These are phyloP conservation scores for Protobothrops flavoviridis DNA, from an alignment of 2,113 vertebrate genomes.

Conservation along the genomic window DNA sequence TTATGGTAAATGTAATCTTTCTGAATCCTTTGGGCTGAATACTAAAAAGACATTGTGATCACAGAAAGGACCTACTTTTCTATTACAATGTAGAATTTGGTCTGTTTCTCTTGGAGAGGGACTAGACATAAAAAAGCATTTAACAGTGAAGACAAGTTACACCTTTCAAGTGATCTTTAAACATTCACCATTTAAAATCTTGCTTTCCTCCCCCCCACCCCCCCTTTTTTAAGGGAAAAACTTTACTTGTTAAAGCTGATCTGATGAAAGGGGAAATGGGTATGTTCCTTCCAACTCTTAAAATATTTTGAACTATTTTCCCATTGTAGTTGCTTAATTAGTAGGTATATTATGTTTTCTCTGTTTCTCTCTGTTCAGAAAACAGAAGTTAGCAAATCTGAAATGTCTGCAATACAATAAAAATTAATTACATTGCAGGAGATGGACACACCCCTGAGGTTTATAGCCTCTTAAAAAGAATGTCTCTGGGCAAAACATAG, in stretches of 20 bases:
- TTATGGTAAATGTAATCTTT: constrained; percentile 86
- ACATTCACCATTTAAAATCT: constrained; percentile 44
- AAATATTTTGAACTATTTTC: constrained; percentile 39
- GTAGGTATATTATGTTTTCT: constrained; percentile 54
- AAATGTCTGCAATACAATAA: constrained; percentile 65
- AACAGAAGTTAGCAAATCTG: constrained; percentile 57
- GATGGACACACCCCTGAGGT: constrained; percentile 59
- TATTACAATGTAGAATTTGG: constrained; percentile 74
- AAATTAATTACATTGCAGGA: constrained; percentile 63
- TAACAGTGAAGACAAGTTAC: constrained; percentile 66
- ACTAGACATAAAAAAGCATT: constrained; percentile 68
- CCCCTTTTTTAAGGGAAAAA: constrained; percentile 46
- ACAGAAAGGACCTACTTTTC: constrained; percentile 72
- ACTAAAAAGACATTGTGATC: constrained; percentile 82
- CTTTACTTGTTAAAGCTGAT: constrained; percentile 42
- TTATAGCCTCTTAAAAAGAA: constrained; percentile 50
- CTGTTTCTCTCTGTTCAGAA: constrained; percentile 55
- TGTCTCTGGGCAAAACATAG: constrained; percentile 29
- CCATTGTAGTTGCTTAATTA: constrained; percentile 52
- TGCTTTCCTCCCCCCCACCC: neutral
- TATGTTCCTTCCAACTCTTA: constrained; percentile 41
- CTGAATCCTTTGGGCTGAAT: constrained; percentile 83
- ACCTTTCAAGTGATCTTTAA: constrained; percentile 68
- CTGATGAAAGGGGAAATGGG: constrained; percentile 20
- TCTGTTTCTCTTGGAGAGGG: constrained; percentile 64